Evolutionary conservation across 2,113 vertebrate genomes (phyloP), one percentile per base, ranked within the genome.

Genomic region (Mustela lutreola): DNA sequence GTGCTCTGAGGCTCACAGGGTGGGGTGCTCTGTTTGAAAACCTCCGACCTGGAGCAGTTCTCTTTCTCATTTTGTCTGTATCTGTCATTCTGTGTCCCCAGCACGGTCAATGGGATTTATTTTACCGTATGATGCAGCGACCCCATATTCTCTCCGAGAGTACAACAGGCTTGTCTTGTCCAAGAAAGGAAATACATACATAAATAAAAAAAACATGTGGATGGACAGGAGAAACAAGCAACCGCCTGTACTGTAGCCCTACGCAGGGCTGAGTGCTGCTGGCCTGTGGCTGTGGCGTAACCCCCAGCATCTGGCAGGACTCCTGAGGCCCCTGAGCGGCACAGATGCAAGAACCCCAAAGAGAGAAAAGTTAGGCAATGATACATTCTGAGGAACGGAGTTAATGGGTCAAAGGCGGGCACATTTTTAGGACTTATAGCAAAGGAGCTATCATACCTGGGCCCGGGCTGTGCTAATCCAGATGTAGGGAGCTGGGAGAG

Each of bases 41-140:
- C 16, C 48, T 60, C 63, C 73, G 58, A 84, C 36, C 11, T 81
- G 11, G 28, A 42, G 33, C 28, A 62, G 0, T 42, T 84, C 76
- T 63, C 58, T 78, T 60, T 71, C 63, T 58, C 63, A n/a, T 70
- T 88, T 42, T 91, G 39, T 87, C 53, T n/a, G 48, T n/a, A 60
- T 26, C 53, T 75, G 53, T 78, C 33, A 45, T 85, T 96, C 79
- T 78, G 39, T 91, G 78, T 58, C 65, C 71, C 33, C 0, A 19
- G 42, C 50, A 18, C 42, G 7, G 45, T 70, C 56, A 81, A 15
- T 39, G 53, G 42, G 53, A 91, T 91, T 80, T 71, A 86, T 70
- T 90, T 91, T 85, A 62, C 36, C 19, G 16, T 42, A 48, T 28
- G 26, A 50, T 6, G 7, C 21, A 48, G 56, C n/a, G 56, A 86